Conservation (phyloP, 2,113 vertebrate genomes). For the Junco hyemalis region DNA sequence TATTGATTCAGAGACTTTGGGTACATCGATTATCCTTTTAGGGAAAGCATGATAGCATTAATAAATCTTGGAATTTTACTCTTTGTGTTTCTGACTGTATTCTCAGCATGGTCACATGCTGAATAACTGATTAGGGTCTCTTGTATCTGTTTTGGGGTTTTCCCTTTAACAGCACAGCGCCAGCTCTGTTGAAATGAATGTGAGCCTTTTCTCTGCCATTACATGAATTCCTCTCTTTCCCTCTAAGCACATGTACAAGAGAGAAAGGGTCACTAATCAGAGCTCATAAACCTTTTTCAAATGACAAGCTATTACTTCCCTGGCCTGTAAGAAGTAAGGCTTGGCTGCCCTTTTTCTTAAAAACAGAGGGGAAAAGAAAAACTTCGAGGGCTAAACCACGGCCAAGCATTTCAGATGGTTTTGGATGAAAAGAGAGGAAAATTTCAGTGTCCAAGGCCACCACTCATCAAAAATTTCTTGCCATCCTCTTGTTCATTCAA, state of each 20-base stretch:
- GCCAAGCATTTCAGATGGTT: neutral
- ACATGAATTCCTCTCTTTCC: neutral
- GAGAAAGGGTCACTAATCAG: constrained; percentile 29
- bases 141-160: neutral
- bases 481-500: neutral
- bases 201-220: neutral
- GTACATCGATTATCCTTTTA: constrained; percentile 38
- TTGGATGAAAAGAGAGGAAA: neutral
- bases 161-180: neutral
- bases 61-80: constrained; percentile 45
- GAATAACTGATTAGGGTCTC: neutral
- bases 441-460: neutral
- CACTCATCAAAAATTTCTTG: neutral
- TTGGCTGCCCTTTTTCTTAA: constrained; percentile 33
- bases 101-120: neutral
- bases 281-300: constrained; percentile 31
- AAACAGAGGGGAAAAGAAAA: constrained; percentile 18
- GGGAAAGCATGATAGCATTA: constrained; percentile 2
- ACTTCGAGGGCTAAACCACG: neutral
- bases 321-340: neutral
- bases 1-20: constrained; percentile 39
- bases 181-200: neutral
- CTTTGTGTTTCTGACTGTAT: neutral
- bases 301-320: constrained; percentile 48
- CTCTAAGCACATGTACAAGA: neutral